Evolutionary conservation across 1,140 invertebrate species (phyloP).

Genomic region (Drosophila kikkawai): DNA sequence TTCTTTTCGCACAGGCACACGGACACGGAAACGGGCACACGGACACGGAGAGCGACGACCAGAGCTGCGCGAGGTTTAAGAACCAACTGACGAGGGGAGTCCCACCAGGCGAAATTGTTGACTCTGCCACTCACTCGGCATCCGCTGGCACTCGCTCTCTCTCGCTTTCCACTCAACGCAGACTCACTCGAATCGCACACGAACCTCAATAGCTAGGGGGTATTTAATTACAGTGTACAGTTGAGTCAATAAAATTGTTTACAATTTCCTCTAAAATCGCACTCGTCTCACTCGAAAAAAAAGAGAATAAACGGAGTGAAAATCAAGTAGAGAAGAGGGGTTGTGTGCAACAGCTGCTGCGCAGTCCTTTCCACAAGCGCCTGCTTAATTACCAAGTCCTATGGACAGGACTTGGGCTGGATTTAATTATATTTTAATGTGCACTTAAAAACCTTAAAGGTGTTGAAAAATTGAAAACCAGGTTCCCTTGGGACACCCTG

Average conservation of each 20-base stretch:
- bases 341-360: conserved; percentile 59
- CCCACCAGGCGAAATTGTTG: conserved; percentile 40
- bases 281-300: conserved; percentile 10
- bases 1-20: conserved; percentile 3
- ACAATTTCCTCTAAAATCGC: conserved; percentile 38
- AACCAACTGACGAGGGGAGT: conserved; percentile 65
- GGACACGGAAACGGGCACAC: conserved; percentile 23
- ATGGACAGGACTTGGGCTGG: conserved; percentile 9
- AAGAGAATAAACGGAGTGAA: neutral
- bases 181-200: conserved; percentile 49
- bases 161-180: conserved; percentile 43
- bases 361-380: conserved; percentile 32
- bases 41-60: conserved; percentile 43
- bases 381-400: conserved; percentile 28
- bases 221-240: conserved; percentile 55
- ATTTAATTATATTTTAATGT: conserved; percentile 40
- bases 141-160: conserved; percentile 23
- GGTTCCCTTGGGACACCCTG: neutral
- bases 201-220: conserved; percentile 17
- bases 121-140: conserved; percentile 34
- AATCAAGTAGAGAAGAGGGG: conserved; percentile 7
- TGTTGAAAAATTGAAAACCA: conserved; percentile 37
- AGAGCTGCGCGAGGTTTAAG: conserved; percentile 67
- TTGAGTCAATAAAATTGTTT: conserved; percentile 24
- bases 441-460: conserved; percentile 36